Evolutionary conservation across 2,888 invertebrate species (phyloP).

Genomic region (Hipparchia sbordonii): DNA sequence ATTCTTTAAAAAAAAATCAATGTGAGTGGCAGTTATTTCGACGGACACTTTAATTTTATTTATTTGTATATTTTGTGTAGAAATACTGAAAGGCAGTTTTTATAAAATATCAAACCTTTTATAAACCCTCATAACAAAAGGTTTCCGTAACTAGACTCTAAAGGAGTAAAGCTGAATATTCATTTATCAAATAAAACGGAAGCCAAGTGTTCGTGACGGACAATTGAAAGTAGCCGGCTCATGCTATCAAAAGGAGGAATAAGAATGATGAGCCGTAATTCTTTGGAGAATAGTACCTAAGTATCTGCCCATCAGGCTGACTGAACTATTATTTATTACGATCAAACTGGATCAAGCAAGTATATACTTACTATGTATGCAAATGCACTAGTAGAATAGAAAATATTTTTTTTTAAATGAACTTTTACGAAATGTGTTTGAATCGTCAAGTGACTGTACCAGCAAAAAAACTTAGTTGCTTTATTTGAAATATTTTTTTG

Average conservation of each 20-base stretch:
- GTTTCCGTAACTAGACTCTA: slow-evolving; percentile 20
- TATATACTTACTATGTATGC: too few species aligned
- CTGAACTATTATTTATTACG: slow-evolving; percentile 14
- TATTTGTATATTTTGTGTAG: background rate
- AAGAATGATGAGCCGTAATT: slow-evolving; percentile 33
- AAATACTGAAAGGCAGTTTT: background rate
- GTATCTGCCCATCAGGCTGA: slow-evolving; percentile 24
- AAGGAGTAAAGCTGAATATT: slow-evolving; percentile 33
- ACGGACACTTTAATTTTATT: background rate
- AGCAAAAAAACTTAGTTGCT: too few species aligned
- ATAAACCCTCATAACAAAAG: slow-evolving; percentile 13
- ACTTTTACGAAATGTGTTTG: too few species aligned
- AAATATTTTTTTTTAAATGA: too few species aligned
- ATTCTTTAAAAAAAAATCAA: too few species aligned
- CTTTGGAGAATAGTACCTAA: slow-evolving; percentile 17
- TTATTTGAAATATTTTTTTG: too few species aligned
- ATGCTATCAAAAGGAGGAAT: slow-evolving; percentile 30
- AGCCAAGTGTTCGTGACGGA: slow-evolving; percentile 35
- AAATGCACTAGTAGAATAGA: too few species aligned
- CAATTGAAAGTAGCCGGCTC: slow-evolving; percentile 34
- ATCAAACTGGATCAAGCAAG: too few species aligned
- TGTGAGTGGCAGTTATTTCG: too few species aligned
- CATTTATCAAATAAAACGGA: slow-evolving; percentile 37
- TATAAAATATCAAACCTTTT: slow-evolving; percentile 14
- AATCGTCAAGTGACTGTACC: too few species aligned